Conservation (phyloP, 2,888 invertebrate species). For the Brachylomia viminalis region DNA sequence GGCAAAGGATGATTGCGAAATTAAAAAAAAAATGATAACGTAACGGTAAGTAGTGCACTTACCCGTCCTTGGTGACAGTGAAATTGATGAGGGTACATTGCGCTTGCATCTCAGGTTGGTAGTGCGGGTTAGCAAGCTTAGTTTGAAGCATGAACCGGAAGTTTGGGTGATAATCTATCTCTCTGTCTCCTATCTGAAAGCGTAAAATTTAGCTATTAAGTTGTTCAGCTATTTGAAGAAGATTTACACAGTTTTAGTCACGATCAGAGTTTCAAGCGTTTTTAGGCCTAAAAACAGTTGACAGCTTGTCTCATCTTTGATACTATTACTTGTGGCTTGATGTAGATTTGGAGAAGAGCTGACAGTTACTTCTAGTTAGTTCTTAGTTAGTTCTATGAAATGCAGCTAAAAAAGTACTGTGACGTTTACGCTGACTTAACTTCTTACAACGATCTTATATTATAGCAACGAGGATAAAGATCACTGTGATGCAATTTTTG, state of each 20-base stretch:
- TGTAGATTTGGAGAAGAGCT: neutral
- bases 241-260: neutral
- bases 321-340: neutral
- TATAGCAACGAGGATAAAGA: neutral
- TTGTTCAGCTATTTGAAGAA: neutral
- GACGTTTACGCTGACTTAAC: neutral
- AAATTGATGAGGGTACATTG: conserved; percentile 99
- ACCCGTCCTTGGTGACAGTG: conserved; percentile 97
- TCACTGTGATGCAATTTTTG: neutral
- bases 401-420: neutral
- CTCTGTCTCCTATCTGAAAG: conserved; percentile 97
- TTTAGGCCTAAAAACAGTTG: neutral
- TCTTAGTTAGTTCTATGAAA: too few relatives aligned
- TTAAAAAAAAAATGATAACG: neutral
- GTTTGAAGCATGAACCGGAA: conserved; percentile 97
- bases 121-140: conserved; percentile 98
- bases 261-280: neutral
- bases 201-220: neutral
- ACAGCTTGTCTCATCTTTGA: neutral
- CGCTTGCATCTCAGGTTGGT: conserved; percentile 99
- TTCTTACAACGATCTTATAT: neutral
- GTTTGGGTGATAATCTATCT: conserved; percentile 95
- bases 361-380: neutral
- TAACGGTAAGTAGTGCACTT: conserved; percentile 57
- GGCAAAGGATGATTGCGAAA: too few relatives aligned